A percentile compares a stretch with the other conserved stretches of the same genome.
phyloP scores from a whole-genome alignment of 2,797 vertebrate species.

The Oceanodroma leucorhoa region DNA sequence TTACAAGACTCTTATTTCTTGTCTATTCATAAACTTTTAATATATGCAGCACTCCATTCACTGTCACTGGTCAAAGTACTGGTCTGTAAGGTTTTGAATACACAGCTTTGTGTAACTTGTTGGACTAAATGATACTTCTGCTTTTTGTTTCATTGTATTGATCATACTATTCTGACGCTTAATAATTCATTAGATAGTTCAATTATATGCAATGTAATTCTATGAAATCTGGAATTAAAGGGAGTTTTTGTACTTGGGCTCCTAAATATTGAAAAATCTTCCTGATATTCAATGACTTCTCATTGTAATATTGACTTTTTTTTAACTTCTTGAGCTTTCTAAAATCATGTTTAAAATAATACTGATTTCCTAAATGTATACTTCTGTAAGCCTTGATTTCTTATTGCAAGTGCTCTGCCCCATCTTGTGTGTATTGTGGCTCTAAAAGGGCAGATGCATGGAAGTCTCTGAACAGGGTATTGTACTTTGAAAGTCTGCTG shows the following conservation, averaged over 20 bases:
- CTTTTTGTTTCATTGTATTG: neutral
- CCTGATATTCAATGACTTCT: neutral
- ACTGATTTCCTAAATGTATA: neutral
- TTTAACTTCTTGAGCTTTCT: neutral
- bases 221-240: neutral
- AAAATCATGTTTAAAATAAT: neutral
- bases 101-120: neutral
- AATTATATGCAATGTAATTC: neutral
- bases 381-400: neutral
- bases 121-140: neutral
- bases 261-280: neutral
- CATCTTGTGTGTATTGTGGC: neutral
- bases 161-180: neutral
- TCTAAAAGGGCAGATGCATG: neutral
- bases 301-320: neutral
- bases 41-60: accelerated
- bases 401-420: neutral
- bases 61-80: neutral
- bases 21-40: neutral
- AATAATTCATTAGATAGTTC: neutral
- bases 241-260: neutral
- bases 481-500: neutral
- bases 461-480: neutral
- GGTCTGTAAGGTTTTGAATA: neutral
- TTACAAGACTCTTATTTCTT: neutral